Percentiles rank a stretch among this genome's conserved stretches.
Evolutionary conservation across 1,140 invertebrate species (phyloP).

Genomic region (Acyrthosiphon pisum): DNA sequence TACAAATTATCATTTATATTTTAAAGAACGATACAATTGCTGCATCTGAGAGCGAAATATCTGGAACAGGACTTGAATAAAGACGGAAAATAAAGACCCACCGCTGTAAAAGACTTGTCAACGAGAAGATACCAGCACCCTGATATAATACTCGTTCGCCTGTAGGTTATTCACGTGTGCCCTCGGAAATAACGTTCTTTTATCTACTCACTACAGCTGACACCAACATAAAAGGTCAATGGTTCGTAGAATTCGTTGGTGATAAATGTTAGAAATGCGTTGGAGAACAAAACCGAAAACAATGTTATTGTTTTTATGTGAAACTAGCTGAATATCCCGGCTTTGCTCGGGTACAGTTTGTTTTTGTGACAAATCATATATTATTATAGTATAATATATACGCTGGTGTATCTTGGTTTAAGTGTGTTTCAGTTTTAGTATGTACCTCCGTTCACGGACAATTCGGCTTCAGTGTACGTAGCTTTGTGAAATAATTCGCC

Average conservation of each 20-base stretch:
- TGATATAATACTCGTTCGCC: not conserved
- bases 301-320: not conserved
- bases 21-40: not conserved
- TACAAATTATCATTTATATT: not conserved
- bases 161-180: not conserved
- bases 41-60: not conserved
- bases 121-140: not conserved
- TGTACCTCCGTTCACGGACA: no score
- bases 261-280: not conserved
- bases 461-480: no score
- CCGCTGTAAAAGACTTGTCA: not conserved
- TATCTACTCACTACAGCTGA: no score
- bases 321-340: not conserved
- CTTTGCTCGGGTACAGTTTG: no score
- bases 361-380: no score
- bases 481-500: no score
- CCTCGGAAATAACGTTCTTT: no score
- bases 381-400: no score
- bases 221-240: not conserved
- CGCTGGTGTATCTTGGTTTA: no score
- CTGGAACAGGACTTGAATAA: not conserved
- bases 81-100: not conserved
- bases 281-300: not conserved
- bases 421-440: no score
- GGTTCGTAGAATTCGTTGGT: not conserved